phyloP scores from a whole-genome alignment of 2,797 vertebrate genomes.

The Sebastes vulpes region DNA sequence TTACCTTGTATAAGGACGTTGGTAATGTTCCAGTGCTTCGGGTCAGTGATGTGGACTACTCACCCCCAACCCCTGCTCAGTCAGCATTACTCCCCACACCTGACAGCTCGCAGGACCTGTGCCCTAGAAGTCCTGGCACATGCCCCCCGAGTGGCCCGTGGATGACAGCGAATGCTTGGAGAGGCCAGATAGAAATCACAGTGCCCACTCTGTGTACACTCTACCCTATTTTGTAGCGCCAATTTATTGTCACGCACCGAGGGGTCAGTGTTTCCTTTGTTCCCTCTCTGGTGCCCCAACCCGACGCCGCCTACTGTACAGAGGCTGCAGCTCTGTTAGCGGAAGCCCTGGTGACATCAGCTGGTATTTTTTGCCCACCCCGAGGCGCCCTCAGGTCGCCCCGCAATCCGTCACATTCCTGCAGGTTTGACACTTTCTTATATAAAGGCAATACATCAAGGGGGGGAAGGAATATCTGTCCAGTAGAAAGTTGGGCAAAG shows the following conservation, averaged over 20 bases:
- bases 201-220: conserved; percentile 24
- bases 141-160: conserved; percentile 47
- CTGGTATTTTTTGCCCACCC: conserved; percentile 81
- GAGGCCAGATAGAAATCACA: conserved; percentile 53
- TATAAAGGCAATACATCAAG: conserved; percentile 88
- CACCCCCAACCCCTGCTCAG: conserved; percentile 36
- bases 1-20: conserved; percentile 5
- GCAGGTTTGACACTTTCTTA: conserved; percentile 83
- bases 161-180: conserved; percentile 58
- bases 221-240: conserved; percentile 28
- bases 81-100: conserved; percentile 54
- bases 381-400: conserved; percentile 66
- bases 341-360: conserved; percentile 70
- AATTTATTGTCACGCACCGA: conserved; percentile 52
- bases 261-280: conserved; percentile 70
- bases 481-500: conserved; percentile 61
- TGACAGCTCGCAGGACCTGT: conserved; percentile 47
- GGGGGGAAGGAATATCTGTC: conserved; percentile 59
- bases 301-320: conserved; percentile 29
- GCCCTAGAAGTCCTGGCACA: conserved; percentile 51
- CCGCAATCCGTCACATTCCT: conserved; percentile 85
- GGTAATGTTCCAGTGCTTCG: conserved; percentile 26
- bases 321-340: conserved; percentile 68
- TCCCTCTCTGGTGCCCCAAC: conserved; percentile 24
- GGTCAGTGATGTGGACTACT: conserved; percentile 29